Evolutionary conservation across 2,888 invertebrate species (phyloP).

Genomic region (Luperina nickerlii): DNA sequence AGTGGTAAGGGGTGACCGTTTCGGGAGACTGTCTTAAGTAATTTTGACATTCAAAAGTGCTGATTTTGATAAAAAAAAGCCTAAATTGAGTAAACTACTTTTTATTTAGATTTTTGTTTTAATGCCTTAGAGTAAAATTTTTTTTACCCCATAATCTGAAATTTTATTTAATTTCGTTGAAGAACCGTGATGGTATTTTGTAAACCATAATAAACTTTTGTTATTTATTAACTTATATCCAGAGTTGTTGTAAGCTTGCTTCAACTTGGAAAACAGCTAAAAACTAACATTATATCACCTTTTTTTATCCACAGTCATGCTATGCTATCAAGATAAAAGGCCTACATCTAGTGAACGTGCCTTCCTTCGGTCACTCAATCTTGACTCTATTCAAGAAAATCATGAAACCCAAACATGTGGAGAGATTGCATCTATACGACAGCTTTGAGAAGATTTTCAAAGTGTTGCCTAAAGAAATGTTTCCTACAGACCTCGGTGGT

Average conservation of each 20-base stretch:
- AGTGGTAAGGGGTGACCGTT: no score
- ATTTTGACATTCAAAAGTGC: no score
- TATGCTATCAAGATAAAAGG: slow-evolving; percentile 61
- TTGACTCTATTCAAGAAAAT: slow-evolving; percentile 74
- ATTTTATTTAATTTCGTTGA: no score
- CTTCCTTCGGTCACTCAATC: slow-evolving; percentile 69
- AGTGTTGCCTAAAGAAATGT: slow-evolving; percentile 73
- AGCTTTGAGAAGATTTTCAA: slow-evolving; percentile 70
- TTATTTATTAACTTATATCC: neutral
- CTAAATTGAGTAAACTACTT: no score
- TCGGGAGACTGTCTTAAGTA: no score
- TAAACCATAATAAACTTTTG: no score
- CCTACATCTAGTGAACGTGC: slow-evolving; percentile 80
- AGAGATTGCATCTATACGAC: slow-evolving; percentile 61
- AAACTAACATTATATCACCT: neutral
- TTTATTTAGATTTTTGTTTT: no score
- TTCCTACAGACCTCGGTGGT: slow-evolving; percentile 81
- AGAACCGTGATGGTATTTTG: no score
- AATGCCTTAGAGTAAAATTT: no score
- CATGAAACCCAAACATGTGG: slow-evolving; percentile 80
- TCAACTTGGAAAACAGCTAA: neutral
- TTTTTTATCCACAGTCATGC: slow-evolving; percentile 44
- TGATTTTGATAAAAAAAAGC: no score
- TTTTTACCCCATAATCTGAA: no score
- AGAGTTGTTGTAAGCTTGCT: neutral